Base-by-base conservation (phyloP, 30 jellyfish, hydroid and myxozoan species). In the Morbakka virulenta region DNA sequence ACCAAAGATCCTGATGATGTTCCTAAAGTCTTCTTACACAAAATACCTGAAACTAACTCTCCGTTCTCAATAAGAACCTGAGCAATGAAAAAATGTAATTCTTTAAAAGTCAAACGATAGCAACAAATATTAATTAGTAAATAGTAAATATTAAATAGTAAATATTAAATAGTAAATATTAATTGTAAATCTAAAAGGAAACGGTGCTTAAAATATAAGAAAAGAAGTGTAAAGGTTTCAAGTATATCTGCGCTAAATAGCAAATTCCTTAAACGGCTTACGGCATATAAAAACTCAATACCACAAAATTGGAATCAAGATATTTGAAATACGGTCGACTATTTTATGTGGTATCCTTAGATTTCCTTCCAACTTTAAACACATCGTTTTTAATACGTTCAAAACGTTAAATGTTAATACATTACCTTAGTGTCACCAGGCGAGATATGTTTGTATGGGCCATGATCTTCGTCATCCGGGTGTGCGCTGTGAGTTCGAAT, bases 351-450 rank as follows among this genome's bases (percentile, higher is more conserved):
- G n/a, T n/a, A n/a, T n/a, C n/a, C n/a, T n/a, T n/a, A n/a, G n/a
- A n/a, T n/a, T n/a, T n/a, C n/a, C n/a, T n/a, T n/a, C n/a, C n/a
- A n/a, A n/a, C n/a, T n/a, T n/a, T n/a, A n/a, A n/a, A n/a, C n/a
- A n/a, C n/a, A n/a, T n/a, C n/a, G n/a, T n/a, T n/a, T n/a, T n/a
- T n/a, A n/a, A n/a, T 9, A 12, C 32, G 11, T 57, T 57, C 26
- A 57, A 57, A 6, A 6, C 4, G 30, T 6, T 22, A 30, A 22
- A 65, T 28, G 67, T 25, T 13, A 72, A 22, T 41, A 47, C 12
- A 48, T 63, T 35, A 85, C 98, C 95, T 83, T 87, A 6, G 99
- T 94, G 51, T 94, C 99, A 13, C 99, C 99, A 33, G 99, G 99
- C 4, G 99, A 94, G 24, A 88, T 79, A 47, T 87, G 96, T 31